Percentiles rank a stretch among this genome's conserved stretches.
These are phyloP conservation scores for Babyrousa celebensis DNA, from an alignment of 2,797 vertebrate species.

Conservation along the genomic window DNA sequence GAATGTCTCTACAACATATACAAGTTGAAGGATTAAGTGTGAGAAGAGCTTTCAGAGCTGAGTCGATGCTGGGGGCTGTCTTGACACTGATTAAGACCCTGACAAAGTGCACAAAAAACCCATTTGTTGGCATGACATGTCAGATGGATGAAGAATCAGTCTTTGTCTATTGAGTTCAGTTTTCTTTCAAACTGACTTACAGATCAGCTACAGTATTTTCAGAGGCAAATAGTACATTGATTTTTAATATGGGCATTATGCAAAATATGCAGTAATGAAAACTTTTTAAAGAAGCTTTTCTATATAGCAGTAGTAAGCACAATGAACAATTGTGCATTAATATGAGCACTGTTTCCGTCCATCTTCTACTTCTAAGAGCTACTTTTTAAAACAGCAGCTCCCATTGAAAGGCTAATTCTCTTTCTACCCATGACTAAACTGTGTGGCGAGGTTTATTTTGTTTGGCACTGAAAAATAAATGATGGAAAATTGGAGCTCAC, in stretches of 20 bases:
- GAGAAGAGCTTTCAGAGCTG: slow-evolving; percentile 91
- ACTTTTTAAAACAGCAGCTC: slow-evolving; percentile 77
- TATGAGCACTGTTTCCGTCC: slow-evolving; percentile 76
- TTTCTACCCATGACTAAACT: slow-evolving; percentile 86
- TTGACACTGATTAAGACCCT: slow-evolving; percentile 96
- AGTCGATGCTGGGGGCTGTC: slow-evolving; percentile 91
- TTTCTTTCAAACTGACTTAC: slow-evolving; percentile 94
- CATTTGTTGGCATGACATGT: slow-evolving; percentile 97
- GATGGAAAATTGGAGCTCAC: slow-evolving; percentile 89
- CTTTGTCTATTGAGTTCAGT: slow-evolving; percentile 95
- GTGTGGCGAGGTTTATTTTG: slow-evolving; percentile 85
- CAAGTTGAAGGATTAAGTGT: slow-evolving; percentile 95
- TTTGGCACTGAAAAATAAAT: slow-evolving; percentile 89
- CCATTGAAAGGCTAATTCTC: slow-evolving; percentile 84
- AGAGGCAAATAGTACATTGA: slow-evolving; percentile 86
- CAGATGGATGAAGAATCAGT: slow-evolving; percentile 96
- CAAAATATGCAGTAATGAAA: slow-evolving; percentile 87
- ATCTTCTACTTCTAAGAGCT: slow-evolving; percentile 74
- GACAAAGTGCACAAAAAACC: slow-evolving; percentile 97
- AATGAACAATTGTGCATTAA: slow-evolving; percentile 81
- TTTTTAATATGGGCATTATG: slow-evolving; percentile 86
- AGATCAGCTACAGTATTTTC: slow-evolving; percentile 94
- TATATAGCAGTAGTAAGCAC: slow-evolving; percentile 80
- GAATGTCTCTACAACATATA: slow-evolving; percentile 95
- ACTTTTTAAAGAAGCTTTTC: slow-evolving; percentile 87